Conservation (phyloP, 2,113 vertebrate genomes). For the Mustela lutreola region DNA sequence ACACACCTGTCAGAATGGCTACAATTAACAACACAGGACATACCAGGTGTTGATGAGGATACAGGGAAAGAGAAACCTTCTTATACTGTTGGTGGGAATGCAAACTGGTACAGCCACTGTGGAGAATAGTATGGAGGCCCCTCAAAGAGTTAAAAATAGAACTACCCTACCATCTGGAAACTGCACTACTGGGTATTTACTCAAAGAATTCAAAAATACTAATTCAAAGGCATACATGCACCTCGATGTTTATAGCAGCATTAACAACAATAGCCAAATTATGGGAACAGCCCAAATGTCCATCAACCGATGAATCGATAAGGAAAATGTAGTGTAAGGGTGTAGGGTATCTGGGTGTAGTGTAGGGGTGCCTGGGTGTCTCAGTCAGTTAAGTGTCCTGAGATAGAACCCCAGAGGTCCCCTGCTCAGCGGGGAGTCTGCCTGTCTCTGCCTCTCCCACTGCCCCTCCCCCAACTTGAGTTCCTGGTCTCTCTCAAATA, state of each 20-base stretch:
- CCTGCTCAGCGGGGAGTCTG: background rate
- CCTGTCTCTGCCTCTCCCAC: background rate
- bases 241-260: background rate
- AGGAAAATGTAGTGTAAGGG: background rate
- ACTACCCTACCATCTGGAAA: background rate
- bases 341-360: background rate
- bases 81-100: background rate
- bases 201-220: background rate
- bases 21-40: background rate
- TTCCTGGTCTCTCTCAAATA: background rate
- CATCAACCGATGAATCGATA: background rate
- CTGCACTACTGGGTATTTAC: background rate
- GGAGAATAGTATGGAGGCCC: background rate
- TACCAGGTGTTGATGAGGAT: background rate
- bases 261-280: background rate
- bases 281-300: background rate
- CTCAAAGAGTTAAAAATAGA: background rate
- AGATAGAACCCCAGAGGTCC: background rate
- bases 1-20: background rate
- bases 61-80: background rate
- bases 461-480: background rate
- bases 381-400: background rate
- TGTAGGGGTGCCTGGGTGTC: background rate
- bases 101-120: background rate
- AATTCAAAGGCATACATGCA: background rate